These are phyloP conservation scores for Torymus texanus DNA, from an alignment of 2,888 invertebrate species.

Conservation along the genomic window DNA sequence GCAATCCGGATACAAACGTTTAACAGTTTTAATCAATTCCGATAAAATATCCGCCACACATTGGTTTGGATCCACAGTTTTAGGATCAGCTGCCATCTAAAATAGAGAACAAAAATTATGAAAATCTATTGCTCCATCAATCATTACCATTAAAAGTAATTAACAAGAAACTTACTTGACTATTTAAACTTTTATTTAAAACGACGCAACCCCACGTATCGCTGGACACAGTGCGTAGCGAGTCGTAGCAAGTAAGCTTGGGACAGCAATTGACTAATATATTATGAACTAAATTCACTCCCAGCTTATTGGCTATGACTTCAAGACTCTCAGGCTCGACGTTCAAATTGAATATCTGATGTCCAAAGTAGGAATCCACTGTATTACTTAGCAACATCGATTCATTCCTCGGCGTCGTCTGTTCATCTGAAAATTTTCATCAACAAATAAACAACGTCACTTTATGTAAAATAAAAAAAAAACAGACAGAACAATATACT, in stretches of 20 bases:
- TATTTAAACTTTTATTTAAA: slow-evolving; percentile 70
- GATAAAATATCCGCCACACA: slow-evolving; percentile 66
- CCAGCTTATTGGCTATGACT: slow-evolving; percentile 81
- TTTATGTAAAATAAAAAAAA: neutral
- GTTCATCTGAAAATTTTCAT: slow-evolving; percentile 55
- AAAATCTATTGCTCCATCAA: slow-evolving; percentile 57
- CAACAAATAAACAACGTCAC: no score
- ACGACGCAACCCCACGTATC: slow-evolving; percentile 64
- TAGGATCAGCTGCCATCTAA: slow-evolving; percentile 32
- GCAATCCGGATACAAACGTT: slow-evolving; percentile 48
- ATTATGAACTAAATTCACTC: slow-evolving; percentile 85
- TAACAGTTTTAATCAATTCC: slow-evolving; percentile 63
- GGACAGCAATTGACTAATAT: slow-evolving; percentile 85
- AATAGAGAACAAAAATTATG: neutral
- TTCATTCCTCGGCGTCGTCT: slow-evolving; percentile 43
- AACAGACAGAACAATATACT: slow-evolving; percentile 1
- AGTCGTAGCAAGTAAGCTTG: slow-evolving; percentile 74
- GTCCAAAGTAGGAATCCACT: slow-evolving; percentile 68
- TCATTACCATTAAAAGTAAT: no score
- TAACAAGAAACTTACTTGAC: slow-evolving; percentile 26
- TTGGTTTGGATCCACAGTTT: slow-evolving; percentile 65
- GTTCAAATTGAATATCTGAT: slow-evolving; percentile 80
- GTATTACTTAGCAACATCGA: slow-evolving; percentile 60
- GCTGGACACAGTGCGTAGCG: slow-evolving; percentile 27
- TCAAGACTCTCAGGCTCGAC: slow-evolving; percentile 83